A percentile compares a stretch with the other conserved stretches of the same genome.
phyloP scores from a whole-genome alignment of 1,140 invertebrate species.

The Samia ricini region DNA sequence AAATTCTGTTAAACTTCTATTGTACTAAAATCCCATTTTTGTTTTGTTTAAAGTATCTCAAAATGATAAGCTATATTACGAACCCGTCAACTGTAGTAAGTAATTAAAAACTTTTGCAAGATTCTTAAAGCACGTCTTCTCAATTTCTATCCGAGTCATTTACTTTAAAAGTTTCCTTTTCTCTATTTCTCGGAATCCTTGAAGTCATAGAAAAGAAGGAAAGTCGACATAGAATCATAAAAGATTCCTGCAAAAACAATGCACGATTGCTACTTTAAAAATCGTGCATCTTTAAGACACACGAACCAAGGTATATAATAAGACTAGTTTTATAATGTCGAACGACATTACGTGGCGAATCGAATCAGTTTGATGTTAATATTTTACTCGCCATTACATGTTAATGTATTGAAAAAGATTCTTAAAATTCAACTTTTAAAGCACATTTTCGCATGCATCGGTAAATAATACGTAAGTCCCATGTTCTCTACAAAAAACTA shows the following conservation, averaged over 20 bases:
- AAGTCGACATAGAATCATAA: slow-evolving; percentile 30
- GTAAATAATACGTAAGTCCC: slow-evolving; percentile 39
- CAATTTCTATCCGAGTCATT: slow-evolving; percentile 53
- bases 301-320: too few relatives aligned
- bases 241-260: slow-evolving; percentile 40
- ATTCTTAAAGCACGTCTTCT: slow-evolving; percentile 19
- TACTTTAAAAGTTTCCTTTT: slow-evolving; percentile 55
- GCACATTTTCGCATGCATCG: slow-evolving; percentile 44
- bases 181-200: slow-evolving; percentile 18
- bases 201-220: slow-evolving; percentile 26
- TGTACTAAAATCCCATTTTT: neutral
- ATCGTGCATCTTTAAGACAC: too few relatives aligned
- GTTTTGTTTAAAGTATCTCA: neutral
- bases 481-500: slow-evolving; percentile 58
- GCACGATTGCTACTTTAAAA: too few relatives aligned
- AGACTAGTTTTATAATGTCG: slow-evolving; percentile 32
- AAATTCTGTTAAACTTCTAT: slow-evolving; percentile 1
- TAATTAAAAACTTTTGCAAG: slow-evolving; percentile 17
- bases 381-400: slow-evolving; percentile 28
- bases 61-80: slow-evolving; percentile 12
- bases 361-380: slow-evolving; percentile 27
- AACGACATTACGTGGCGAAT: slow-evolving; percentile 14
- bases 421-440: slow-evolving; percentile 30
- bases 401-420: neutral
- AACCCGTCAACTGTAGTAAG: slow-evolving; percentile 17